These are phyloP conservation scores for Urocynchramus pylzowi DNA, from an alignment of 2,113 vertebrate species.

Conservation along the genomic window DNA sequence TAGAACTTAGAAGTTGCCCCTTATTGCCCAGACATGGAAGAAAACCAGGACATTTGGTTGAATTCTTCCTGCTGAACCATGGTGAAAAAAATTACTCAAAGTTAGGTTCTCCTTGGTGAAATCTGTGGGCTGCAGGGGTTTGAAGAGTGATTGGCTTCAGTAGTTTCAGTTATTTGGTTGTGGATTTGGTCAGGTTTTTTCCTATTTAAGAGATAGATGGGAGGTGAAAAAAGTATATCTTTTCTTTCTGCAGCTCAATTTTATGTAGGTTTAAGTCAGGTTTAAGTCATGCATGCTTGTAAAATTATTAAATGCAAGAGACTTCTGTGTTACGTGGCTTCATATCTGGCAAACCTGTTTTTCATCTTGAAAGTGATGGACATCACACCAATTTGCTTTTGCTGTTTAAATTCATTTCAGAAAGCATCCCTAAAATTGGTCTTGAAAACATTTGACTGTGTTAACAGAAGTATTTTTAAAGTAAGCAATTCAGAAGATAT, in stretches of 20 bases:
- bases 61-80: not conserved
- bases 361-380: not conserved
- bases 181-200: not conserved
- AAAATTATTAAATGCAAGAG: not conserved
- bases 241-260: not conserved
- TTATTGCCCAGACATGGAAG: not conserved
- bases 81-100: not conserved
- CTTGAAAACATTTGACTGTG: not conserved
- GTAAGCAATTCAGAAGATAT: not conserved
- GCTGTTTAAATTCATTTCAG: not conserved
- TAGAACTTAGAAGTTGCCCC: not conserved
- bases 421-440: not conserved
- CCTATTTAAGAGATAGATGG: not conserved
- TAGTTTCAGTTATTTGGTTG: not conserved
- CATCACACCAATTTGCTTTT: not conserved
- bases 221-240: not conserved
- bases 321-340: not conserved
- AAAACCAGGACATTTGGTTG: not conserved
- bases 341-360: not conserved
- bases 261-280: not conserved
- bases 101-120: not conserved
- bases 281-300: not conserved
- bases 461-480: constrained; percentile 12
- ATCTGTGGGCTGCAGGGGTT: not conserved
- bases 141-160: not conserved